These are phyloP conservation scores for Pseudopleuronectes americanus DNA, from an alignment of 2,797 vertebrate genomes.

Conservation along the genomic window DNA sequence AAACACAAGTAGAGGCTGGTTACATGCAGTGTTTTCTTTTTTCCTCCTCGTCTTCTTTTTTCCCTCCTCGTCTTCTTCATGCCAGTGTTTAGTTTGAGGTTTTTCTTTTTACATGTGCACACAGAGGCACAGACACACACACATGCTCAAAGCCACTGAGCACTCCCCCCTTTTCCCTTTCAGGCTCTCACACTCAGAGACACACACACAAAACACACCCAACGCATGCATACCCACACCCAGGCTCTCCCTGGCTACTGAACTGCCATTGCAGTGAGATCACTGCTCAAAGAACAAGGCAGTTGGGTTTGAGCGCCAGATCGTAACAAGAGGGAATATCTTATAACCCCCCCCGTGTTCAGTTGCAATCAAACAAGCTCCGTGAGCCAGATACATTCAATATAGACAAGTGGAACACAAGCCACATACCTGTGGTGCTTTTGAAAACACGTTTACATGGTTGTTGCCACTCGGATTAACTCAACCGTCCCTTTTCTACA, in stretches of 20 bases:
- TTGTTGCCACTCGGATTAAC: background rate
- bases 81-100: constrained; percentile 60
- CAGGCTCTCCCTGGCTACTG: constrained; percentile 75
- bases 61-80: constrained; percentile 17
- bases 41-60: constrained; percentile 9
- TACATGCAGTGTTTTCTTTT: constrained; percentile 26
- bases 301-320: constrained; percentile 47
- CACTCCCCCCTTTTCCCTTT: constrained; percentile 33
- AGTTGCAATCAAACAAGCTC: constrained; percentile 19
- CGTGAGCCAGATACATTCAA: constrained; percentile 18
- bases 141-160: constrained; percentile 33
- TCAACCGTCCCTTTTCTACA: constrained; percentile 1
- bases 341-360: constrained; percentile 38
- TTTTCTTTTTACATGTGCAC: constrained; percentile 45
- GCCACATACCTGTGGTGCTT: constrained; percentile 1
- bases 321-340: constrained; percentile 47
- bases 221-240: constrained; percentile 63
- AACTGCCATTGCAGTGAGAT: constrained; percentile 82
- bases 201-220: constrained; percentile 39
- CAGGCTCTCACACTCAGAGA: background rate
- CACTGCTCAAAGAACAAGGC: constrained; percentile 71
- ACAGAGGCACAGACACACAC: constrained; percentile 17
- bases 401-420: constrained; percentile 21
- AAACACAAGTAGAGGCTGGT: constrained; percentile 62
- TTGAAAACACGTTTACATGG: constrained; percentile 19